These are phyloP conservation scores for Sylvilagus floridanus DNA, from an alignment of 2,797 vertebrate genomes.

Conservation along the genomic window DNA sequence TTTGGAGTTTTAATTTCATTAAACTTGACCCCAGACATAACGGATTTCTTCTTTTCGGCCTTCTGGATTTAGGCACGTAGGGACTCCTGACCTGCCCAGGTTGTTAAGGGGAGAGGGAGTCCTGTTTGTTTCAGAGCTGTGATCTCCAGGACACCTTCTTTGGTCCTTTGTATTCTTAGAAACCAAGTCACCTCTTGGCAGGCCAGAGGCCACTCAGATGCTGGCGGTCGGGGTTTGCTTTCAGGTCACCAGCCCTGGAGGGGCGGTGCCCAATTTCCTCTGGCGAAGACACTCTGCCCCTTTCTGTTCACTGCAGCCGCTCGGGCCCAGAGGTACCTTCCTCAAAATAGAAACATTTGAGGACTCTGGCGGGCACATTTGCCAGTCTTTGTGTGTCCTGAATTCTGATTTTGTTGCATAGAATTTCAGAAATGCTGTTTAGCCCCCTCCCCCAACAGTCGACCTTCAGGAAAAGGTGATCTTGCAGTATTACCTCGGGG, in stretches of 20 bases:
- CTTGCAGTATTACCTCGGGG: neutral
- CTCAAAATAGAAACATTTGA: conserved; percentile 73
- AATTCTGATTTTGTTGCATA: neutral
- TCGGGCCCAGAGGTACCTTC: conserved; percentile 51
- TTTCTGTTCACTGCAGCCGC: conserved; percentile 31
- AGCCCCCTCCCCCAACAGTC: neutral
- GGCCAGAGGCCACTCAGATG: neutral
- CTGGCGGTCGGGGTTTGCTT: conserved; percentile 55
- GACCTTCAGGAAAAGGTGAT: conserved; percentile 4
- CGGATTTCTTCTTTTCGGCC: neutral
- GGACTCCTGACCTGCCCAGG: neutral
- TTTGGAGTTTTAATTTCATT: conserved; percentile 48
- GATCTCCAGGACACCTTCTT: conserved; percentile 66
- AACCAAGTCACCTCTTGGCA: conserved; percentile 76
- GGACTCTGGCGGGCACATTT: neutral
- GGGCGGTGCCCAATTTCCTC: conserved; percentile 39
- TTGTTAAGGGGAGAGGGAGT: conserved; percentile 8
- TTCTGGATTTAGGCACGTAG: neutral
- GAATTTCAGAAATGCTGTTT: neutral
- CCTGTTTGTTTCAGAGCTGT: conserved; percentile 46
- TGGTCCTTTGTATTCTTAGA: conserved; percentile 79
- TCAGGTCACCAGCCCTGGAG: conserved; percentile 56
- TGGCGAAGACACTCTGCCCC: conserved; percentile 39
- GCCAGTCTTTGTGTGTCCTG: neutral
- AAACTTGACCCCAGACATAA: neutral